Evolutionary conservation across 2,797 vertebrate species (phyloP).

Genomic region (Picus viridis): DNA sequence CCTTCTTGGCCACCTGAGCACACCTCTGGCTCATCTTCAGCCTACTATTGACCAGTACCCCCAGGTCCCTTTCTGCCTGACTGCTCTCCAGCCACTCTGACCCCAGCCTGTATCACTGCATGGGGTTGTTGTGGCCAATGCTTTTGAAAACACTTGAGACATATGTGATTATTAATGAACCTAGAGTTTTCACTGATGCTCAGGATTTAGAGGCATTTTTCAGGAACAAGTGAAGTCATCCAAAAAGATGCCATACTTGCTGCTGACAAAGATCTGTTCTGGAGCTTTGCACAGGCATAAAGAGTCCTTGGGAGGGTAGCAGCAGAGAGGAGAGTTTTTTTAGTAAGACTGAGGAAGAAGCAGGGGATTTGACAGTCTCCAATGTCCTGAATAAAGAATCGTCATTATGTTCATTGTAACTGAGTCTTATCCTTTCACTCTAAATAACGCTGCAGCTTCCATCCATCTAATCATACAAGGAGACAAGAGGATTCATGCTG

Average conservation of each 20-base stretch:
- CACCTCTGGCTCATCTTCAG: too few relatives aligned
- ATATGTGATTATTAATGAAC: neutral
- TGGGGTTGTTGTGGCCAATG: too few relatives aligned
- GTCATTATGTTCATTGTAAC: neutral
- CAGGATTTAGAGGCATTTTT: neutral
- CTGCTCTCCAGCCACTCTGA: too few relatives aligned
- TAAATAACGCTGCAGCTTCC: neutral
- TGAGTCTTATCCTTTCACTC: neutral
- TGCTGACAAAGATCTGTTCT: neutral
- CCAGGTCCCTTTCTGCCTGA: too few relatives aligned
- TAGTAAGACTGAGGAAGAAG: neutral
- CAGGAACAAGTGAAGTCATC: neutral
- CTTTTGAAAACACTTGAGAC: neutral
- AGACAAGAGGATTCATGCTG: slow-evolving; percentile 9
- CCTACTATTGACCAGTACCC: too few relatives aligned
- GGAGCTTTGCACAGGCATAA: neutral
- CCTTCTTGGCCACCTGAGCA: too few relatives aligned
- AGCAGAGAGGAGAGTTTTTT: neutral
- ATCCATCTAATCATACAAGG: neutral
- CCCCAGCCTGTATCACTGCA: too few relatives aligned
- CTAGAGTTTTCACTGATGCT: neutral
- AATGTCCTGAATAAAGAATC: slow-evolving; percentile 1
- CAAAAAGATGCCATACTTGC: neutral
- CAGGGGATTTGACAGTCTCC: neutral
- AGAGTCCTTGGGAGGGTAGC: neutral